These are phyloP conservation scores for Neodiprion lecontei DNA, from an alignment of 1,140 invertebrate genomes.

Conservation along the genomic window DNA sequence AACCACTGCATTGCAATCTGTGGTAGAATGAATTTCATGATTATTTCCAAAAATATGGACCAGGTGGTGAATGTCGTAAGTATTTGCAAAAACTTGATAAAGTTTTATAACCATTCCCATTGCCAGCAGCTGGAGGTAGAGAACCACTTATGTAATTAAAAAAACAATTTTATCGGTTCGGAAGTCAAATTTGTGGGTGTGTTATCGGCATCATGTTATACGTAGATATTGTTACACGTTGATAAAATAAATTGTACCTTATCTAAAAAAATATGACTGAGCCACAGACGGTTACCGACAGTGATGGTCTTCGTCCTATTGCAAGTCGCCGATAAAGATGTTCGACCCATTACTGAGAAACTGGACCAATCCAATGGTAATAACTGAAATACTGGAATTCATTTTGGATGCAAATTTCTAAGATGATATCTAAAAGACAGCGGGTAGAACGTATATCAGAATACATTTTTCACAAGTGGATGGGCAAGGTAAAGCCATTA, in stretches of 20 bases:
- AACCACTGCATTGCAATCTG: no score
- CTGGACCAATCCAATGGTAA: constrained; percentile 73
- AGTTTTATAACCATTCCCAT: constrained; percentile 62
- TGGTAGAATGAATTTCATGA: no score
- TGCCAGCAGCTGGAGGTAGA: not conserved
- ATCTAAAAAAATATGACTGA: constrained; percentile 50
- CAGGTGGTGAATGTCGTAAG: constrained; percentile 66
- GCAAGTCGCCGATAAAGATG: constrained; percentile 69
- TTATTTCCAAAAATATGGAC: not conserved
- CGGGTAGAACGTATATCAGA: no score
- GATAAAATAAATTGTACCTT: not conserved
- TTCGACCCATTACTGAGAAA: constrained; percentile 65
- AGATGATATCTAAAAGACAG: no score
- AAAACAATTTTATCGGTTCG: not conserved
- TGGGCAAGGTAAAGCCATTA: no score
- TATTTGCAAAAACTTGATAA: constrained; percentile 67
- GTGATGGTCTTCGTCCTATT: constrained; percentile 70
- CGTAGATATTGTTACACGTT: not conserved
- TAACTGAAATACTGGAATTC: constrained; percentile 62
- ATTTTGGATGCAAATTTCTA: constrained; percentile 60
- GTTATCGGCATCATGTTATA: not conserved
- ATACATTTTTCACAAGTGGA: no score
- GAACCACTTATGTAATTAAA: not conserved
- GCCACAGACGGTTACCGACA: constrained; percentile 67
- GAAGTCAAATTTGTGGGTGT: not conserved